Evolutionary conservation across 2,113 vertebrate species (phyloP).

Genomic region (Burhinus oedicnemus): DNA sequence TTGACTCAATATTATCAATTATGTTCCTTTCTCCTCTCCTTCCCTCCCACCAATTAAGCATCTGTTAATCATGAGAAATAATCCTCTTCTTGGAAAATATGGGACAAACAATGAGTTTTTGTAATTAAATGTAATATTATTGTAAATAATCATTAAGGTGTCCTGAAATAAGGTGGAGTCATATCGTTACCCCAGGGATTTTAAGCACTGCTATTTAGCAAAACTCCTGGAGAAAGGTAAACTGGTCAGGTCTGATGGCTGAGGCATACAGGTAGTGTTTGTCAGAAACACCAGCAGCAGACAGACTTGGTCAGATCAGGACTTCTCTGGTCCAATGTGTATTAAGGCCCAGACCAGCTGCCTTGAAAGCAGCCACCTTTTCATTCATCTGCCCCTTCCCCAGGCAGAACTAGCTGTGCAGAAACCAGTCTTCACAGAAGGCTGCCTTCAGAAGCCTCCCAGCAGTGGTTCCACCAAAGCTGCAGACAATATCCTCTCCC

Average conservation of each 20-base stretch:
- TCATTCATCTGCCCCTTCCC: background rate
- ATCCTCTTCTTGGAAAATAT: constrained; percentile 32
- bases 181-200: background rate
- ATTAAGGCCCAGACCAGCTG: background rate
- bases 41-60: constrained; percentile 48
- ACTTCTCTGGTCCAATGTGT: background rate
- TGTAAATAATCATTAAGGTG: constrained; percentile 35
- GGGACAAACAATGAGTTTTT: background rate
- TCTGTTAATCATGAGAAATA: constrained; percentile 58
- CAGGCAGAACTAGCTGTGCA: background rate
- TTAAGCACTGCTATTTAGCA: background rate
- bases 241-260: background rate
- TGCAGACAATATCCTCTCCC: background rate
- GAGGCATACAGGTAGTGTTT: background rate
- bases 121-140: constrained; percentile 12
- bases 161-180: background rate
- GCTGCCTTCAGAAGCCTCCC: background rate
- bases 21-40: background rate
- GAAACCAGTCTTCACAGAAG: background rate
- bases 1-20: constrained; percentile 17
- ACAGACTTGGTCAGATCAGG: background rate
- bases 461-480: background rate
- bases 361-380: background rate
- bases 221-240: background rate
- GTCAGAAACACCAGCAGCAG: background rate